Base-by-base conservation (phyloP, 1,140 invertebrate genomes). In the Euura lappo region DNA sequence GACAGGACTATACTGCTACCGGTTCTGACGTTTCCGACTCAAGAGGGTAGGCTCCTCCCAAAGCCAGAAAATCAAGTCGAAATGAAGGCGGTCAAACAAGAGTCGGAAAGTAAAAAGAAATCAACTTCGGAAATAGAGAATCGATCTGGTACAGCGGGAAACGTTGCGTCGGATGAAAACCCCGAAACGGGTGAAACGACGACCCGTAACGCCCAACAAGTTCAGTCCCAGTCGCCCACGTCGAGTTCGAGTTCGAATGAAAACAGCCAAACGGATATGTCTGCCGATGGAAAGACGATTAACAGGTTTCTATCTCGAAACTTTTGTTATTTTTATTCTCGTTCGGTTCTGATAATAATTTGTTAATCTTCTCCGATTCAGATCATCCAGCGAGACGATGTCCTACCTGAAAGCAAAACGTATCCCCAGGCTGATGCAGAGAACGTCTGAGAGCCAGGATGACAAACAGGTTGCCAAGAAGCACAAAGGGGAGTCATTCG, bases 1-100 rank as follows among this genome's bases (percentile, higher is more conserved):
- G 80, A 87, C 66, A 82, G 83, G 51, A 77, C 73, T 8, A 84
- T 87, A 43, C 78, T 79, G n/a, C 75, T 90, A 10, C 89, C 89
- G 7, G 77, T 73, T 7, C 77, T 90, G 7, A 78, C 80, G 72
- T 89, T 89, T 75, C 86, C 86, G 4, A 88, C 86, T 0, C 81
- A 83, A 74, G 83, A 86, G 66, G 86, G 86, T 10, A 86, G 86
- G 75, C 71, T 88, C n/a, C 84, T 83, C 68, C 76, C 80, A 65
- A 84, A 83, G 69, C 51, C 80, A 8, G 84, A 84, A 69, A 73
- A 60, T 72, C 68, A 11, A 68, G 73, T 68, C 28, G 82, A 79
- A 3, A n/a, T n/a, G 6, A 78, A 75, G 72, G 68, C 74, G n/a
- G n/a, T 70, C 4, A 86, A 83, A 73, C 42, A 46, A 0, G 85